Percentiles rank a stretch among this genome's conserved stretches.
These are phyloP conservation scores for Barbus barbus DNA, from an alignment of 2,113 vertebrate species.

Conservation along the genomic window DNA sequence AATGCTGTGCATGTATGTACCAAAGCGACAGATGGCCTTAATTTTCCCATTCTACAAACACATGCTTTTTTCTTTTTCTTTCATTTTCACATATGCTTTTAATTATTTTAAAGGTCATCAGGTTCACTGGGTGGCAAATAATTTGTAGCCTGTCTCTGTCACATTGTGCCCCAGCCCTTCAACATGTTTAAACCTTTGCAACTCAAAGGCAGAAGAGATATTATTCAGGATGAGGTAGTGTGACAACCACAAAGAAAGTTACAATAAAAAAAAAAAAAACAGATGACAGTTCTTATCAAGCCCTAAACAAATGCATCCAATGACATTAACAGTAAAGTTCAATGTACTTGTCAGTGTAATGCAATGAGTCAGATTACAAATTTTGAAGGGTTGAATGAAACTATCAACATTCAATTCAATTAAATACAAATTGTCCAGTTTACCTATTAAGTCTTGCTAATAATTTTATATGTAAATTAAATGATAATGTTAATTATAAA, in stretches of 20 bases:
- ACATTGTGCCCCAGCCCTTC: background rate
- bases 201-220: background rate
- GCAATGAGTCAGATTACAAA: background rate
- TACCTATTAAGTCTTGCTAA: background rate
- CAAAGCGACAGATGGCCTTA: conserved; percentile 1
- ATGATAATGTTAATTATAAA: background rate
- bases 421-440: background rate
- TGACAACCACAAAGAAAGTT: too few relatives aligned
- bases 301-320: background rate
- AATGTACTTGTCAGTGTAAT: background rate
- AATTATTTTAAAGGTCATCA: background rate
- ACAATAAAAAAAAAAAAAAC: too few relatives aligned
- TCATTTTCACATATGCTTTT: background rate
- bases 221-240: too few relatives aligned
- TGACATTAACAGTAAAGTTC: background rate
- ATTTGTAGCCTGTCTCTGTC: background rate
- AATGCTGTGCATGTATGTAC: conserved; percentile 25
- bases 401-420: background rate
- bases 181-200: background rate
- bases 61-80: conserved; percentile 5
- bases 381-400: background rate
- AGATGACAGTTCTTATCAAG: background rate
- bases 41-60: conserved; percentile 28
- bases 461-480: background rate
- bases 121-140: background rate